phyloP scores from a whole-genome alignment of 2,888 invertebrate species.

The Eupithecia centaureata region DNA sequence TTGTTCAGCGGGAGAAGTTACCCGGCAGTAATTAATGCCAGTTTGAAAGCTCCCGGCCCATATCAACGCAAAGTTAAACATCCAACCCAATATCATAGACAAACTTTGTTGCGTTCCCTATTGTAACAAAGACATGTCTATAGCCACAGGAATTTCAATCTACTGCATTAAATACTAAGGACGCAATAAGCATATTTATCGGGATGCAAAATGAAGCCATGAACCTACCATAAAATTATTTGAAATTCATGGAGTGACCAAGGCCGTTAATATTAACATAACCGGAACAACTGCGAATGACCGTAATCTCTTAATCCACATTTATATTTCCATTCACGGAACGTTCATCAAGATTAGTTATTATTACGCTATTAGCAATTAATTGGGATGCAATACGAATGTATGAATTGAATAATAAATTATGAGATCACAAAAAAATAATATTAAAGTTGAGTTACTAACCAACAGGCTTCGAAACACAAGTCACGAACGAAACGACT shows the following conservation, averaged over 20 bases:
- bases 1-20: slow-evolving; percentile 56
- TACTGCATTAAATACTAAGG: slow-evolving; percentile 16
- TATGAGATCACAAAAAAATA: neutral
- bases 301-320: slow-evolving; percentile 39
- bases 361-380: neutral
- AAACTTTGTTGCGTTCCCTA: slow-evolving; percentile 42
- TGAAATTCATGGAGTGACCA: slow-evolving; percentile 48
- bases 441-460: neutral
- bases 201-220: slow-evolving; percentile 39
- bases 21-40: slow-evolving; percentile 54
- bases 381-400: neutral
- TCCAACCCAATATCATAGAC: slow-evolving; percentile 47
- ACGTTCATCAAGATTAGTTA: slow-evolving; percentile 36
- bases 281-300: slow-evolving; percentile 46
- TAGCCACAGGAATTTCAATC: slow-evolving; percentile 36
- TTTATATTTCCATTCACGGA: slow-evolving; percentile 40
- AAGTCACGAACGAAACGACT: slow-evolving; percentile 41
- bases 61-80: slow-evolving; percentile 54
- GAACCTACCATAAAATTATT: slow-evolving; percentile 37
- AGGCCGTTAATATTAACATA: slow-evolving; percentile 50
- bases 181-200: slow-evolving; percentile 7
- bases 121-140: slow-evolving; percentile 37
- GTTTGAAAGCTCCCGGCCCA: slow-evolving; percentile 54
- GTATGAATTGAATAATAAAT: slow-evolving; percentile 11
- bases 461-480: slow-evolving; percentile 35